Evolutionary conservation across 2,888 invertebrate species (phyloP), one percentile per base, ranked within the genome.

Genomic region (Drosophila sordidula): DNA sequence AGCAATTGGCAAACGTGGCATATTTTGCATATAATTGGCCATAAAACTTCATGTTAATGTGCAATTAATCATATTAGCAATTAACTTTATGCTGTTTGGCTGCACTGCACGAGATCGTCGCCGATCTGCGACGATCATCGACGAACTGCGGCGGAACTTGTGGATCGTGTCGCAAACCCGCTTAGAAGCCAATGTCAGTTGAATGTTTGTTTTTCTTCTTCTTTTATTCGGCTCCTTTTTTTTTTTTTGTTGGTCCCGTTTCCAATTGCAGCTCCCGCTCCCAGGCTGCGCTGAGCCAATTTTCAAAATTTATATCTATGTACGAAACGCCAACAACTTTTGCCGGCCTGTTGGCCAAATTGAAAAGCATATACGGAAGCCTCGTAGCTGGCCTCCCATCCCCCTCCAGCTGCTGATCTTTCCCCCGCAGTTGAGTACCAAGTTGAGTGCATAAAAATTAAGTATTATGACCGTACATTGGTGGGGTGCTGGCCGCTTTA

Each of bases 21-120:
- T 85, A 89, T 85, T 89, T 89, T 87, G 86, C 77, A 75, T 86
- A 89, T 90, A 90, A 90, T 90, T 90, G 90, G 87, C 89, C 74
- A 90, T 90, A 90, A 90, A 90, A 89, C 90, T 89, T 89, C 90
- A 90, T 90, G 90, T 90, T 90, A 90, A 90, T 89, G 89, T 89
- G 85, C 90, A 90, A 90, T 90, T 90, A 90, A 90, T 90, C 90
- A 90, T 88, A 90, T 90, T 90, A 84, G 87, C 90, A 90, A 90
- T 90, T 90, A 90, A 89, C 90, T 85, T 85, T 76, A 78, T 84
- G 89, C 83, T 85, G 89, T 85, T 89, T 75, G 80, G 61, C 66
- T 69, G 75, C 78, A 54, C 89, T 82, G 90, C 90, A 90, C 90
- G 90, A 90, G 80, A 89, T 89, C 90, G 72, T 66, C 49, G 68